Evolutionary conservation across 2,888 invertebrate genomes (phyloP).

Genomic region (Marasmarcha lunaedactyla): DNA sequence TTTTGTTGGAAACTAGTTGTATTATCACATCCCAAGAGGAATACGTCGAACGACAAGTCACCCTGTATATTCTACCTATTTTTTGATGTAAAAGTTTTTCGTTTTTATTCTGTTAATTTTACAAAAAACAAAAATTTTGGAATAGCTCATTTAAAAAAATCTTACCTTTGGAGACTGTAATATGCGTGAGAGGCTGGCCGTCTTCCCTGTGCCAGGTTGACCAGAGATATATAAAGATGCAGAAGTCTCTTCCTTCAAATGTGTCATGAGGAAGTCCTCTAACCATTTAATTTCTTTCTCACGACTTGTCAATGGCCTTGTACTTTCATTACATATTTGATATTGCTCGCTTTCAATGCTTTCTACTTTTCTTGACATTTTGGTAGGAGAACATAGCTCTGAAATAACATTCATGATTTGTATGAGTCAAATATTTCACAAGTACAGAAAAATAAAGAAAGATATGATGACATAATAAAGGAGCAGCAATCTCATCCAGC

Average conservation of each 20-base stretch:
- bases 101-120: too few relatives aligned
- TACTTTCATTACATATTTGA: neutral
- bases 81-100: too few relatives aligned
- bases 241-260: conserved; percentile 74
- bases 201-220: conserved; percentile 97
- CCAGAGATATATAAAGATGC: conserved; percentile 95
- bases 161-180: conserved; percentile 75
- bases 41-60: too few relatives aligned
- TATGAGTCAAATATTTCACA: neutral
- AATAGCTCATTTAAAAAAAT: too few relatives aligned
- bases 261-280: conserved; percentile 74
- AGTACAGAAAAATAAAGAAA: too few relatives aligned
- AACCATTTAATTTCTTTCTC: conserved; percentile 81
- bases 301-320: conserved; percentile 76
- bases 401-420: conserved; percentile 23
- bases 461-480: too few relatives aligned
- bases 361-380: conserved; percentile 25
- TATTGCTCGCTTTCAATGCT: too few relatives aligned
- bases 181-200: conserved; percentile 85
- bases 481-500: too few relatives aligned
- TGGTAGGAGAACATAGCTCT: conserved; percentile 35
- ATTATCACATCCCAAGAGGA: too few relatives aligned
- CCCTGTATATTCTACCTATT: too few relatives aligned
- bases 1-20: too few relatives aligned
- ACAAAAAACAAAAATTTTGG: too few relatives aligned